Evolutionary conservation across 2,113 vertebrate species (phyloP).

Genomic region (Gnathonemus echidnorhynchus): DNA sequence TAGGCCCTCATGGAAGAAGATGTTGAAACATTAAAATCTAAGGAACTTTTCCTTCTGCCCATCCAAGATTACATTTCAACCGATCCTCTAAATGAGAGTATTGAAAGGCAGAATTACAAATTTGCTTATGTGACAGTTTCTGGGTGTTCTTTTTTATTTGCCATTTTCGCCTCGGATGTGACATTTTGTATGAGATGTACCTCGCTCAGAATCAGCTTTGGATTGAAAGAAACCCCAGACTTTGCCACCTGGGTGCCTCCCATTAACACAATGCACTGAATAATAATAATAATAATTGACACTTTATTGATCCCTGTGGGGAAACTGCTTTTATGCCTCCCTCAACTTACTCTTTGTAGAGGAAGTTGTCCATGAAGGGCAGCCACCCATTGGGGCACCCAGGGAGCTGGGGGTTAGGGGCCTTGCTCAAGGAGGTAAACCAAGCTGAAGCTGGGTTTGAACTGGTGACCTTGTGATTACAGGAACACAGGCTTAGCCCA

Average conservation of each 20-base stretch:
- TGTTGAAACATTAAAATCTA: not conserved
- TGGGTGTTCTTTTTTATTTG: not conserved
- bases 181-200: not conserved
- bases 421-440: too few relatives aligned
- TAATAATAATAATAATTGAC: too few relatives aligned
- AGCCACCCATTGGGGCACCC: too few relatives aligned
- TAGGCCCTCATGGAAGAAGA: not conserved
- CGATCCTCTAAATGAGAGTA: not conserved
- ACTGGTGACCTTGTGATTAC: too few relatives aligned
- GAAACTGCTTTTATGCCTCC: too few relatives aligned
- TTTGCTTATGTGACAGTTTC: not conserved
- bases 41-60: not conserved
- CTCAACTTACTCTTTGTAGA: too few relatives aligned
- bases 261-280: not conserved
- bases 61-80: not conserved
- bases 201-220: not conserved
- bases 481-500: too few relatives aligned
- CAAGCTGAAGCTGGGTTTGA: too few relatives aligned
- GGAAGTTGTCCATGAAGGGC: too few relatives aligned
- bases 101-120: not conserved
- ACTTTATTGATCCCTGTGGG: too few relatives aligned
- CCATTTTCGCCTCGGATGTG: not conserved
- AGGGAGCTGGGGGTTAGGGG: too few relatives aligned
- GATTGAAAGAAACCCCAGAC: not conserved
- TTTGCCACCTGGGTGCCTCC: not conserved